Percentiles rank a stretch among this genome's conserved stretches.
Evolutionary conservation across 2,113 vertebrate genomes (phyloP).

Genomic region (Cricetomys ansorgei): DNA sequence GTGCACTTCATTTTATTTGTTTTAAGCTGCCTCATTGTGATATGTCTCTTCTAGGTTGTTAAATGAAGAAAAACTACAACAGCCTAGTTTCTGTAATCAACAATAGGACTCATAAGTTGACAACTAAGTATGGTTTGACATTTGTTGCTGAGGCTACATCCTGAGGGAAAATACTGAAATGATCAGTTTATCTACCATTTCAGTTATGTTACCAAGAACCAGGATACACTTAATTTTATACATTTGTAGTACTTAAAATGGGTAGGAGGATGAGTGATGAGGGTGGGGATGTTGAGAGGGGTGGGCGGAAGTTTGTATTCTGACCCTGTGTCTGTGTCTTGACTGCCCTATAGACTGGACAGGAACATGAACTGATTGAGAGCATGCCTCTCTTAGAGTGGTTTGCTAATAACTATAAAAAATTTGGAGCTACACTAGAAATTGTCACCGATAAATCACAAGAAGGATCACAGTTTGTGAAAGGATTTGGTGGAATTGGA

Average conservation of each 20-base stretch:
- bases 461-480: slow-evolving; percentile 99
- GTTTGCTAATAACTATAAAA: slow-evolving; percentile 99
- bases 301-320: neutral
- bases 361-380: slow-evolving; percentile 98
- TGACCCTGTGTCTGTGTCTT: slow-evolving; percentile 50
- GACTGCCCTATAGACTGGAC: slow-evolving; percentile 91
- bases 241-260: neutral
- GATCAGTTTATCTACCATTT: slow-evolving; percentile 19
- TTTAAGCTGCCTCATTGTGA: neutral
- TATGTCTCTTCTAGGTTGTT: neutral
- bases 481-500: slow-evolving; percentile 99
- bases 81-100: slow-evolving; percentile 21
- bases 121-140: neutral
- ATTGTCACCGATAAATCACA: slow-evolving; percentile 99
- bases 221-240: neutral
- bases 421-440: slow-evolving; percentile 99
- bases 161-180: neutral
- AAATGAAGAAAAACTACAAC: neutral
- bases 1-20: neutral
- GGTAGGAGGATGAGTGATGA: neutral
- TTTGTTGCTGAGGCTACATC: slow-evolving; percentile 16
- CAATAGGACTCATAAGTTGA: slow-evolving; percentile 10
- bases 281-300: neutral
- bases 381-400: slow-evolving; percentile 99
- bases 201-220: neutral